Evolutionary conservation across 2,113 vertebrate genomes (phyloP).

Genomic region (Gymnocephalus cernua): DNA sequence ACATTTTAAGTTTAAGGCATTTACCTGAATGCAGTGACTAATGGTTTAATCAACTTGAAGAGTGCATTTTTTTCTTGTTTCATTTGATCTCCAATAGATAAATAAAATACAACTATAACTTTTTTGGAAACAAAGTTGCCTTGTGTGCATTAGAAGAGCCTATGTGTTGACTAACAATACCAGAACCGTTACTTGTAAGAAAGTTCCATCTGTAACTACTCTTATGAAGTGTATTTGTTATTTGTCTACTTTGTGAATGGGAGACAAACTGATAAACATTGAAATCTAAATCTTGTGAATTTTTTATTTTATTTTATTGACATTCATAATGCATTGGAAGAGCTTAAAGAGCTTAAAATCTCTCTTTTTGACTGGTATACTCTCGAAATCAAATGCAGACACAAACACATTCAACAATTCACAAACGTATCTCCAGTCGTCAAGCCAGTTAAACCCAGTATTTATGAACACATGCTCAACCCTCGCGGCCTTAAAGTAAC

Average conservation of each 20-base stretch:
- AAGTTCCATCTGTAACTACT: slow-evolving; percentile 5
- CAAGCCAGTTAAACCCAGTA: not conserved
- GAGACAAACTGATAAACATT: slow-evolving; percentile 24
- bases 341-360: not conserved
- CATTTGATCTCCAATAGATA: not conserved
- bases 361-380: not conserved
- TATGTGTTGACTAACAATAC: not conserved
- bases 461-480: not conserved
- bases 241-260: slow-evolving; percentile 17
- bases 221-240: slow-evolving; percentile 10
- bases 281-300: not conserved
- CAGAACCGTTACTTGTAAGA: not conserved
- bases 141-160: not conserved
- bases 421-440: not conserved
- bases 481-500: not conserved
- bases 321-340: not conserved
- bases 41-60: not conserved
- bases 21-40: not conserved
- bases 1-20: not conserved
- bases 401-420: not conserved
- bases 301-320: not conserved
- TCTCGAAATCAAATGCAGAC: not conserved
- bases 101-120: not conserved
- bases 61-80: not conserved
- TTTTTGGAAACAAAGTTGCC: slow-evolving; percentile 11